Base-by-base conservation (phyloP, 2,888 invertebrate species). In the Parnassius glacialis region DNA sequence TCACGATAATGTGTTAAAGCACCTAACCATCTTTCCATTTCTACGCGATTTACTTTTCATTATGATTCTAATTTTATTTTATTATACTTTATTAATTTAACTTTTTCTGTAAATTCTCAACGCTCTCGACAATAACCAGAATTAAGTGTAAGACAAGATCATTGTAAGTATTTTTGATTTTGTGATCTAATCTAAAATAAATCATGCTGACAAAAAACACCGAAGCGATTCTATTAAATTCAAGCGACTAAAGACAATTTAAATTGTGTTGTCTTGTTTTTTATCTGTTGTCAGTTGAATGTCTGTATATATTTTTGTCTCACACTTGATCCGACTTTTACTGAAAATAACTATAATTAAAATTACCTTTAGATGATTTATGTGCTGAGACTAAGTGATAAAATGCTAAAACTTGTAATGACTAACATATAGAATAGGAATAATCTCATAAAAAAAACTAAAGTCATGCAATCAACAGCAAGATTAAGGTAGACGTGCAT, bases 51-150 rank as follows among this genome's bases (percentile, higher is more conserved):
- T 59, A 64, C 62, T 50, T 62, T 63, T 55, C 64, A 54, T 64
- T 68, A 69, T 71, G 69, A 65, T 61, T 65, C 65, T 70, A 64
- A 70, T 67, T 62, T 45, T 58, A 61, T 57, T 64, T 65, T 65
- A 64, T 59, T 50, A 67, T 58, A 64, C 64, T 59, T 64, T 52
- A 47, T 16, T 53, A 9, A 47, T 61, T 44, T 44, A 25, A 57
- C 12, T 69, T 67, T 67, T 68, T 75, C 75, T 83, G 90, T 90
- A 91, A 92, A 90, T 92, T 92, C 90, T 91, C 89, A 91, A 91
- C 91, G 91, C 91, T 88, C 91, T 91, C 91, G 85, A 88, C 89
- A 90, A 87, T 78, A 78, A 81, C 83, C 88, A 81, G 87, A 83
- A 76, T 75, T 71, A 84, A 89, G 88, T 89, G 87, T 87, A 90